Evolutionary conservation across 2,797 vertebrate genomes (phyloP), one percentile per base, ranked within the genome.

Genomic region (Muraenolepis orangiensis): DNA sequence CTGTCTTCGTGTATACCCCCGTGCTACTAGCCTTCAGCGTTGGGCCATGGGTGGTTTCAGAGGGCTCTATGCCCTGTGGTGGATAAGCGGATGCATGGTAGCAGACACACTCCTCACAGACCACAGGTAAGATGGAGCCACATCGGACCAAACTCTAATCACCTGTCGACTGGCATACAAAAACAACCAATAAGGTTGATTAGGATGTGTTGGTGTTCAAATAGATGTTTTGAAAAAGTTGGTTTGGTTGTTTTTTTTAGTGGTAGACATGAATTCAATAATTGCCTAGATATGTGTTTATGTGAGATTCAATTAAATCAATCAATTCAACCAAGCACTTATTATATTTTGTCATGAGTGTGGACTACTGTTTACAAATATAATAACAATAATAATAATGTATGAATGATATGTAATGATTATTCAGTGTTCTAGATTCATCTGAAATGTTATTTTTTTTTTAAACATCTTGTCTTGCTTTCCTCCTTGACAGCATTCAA

Each of bases 31-130:
- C 85, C 75, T 61, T 51, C 69, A 70, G 69, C 46, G 83, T 84
- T 85, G 85, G 85, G 88, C 82, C 67, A 94, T 94, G 93, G 90
- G 86, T 73, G 74, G 71, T 23, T 72, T 88, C 6, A 82, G 64
- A 29, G 70, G 85, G 75, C 16, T 91, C 32, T 69, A 91, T 66
- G 29, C 92, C 68, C 78, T 93, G n/a, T 76, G 86, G 34, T 92
- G 90, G 89, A 90, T 92, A 84, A 84, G 76, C 66, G 34, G 34
- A 36, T 84, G 66, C 69, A 75, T 18, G n/a, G n/a, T n/a, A 18
- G 40, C 79, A 69, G 42, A 31, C 71, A 74, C 20, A 76, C 32
- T 73, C 6, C 32, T 73, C 6, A 20, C 23, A 51, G 61, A 75
- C 34, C 3, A 69, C 14, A 76, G 87, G 90, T 91, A 73, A 85